phyloP scores from a whole-genome alignment of 2,888 invertebrate species.

The Conistra vaccinii region DNA sequence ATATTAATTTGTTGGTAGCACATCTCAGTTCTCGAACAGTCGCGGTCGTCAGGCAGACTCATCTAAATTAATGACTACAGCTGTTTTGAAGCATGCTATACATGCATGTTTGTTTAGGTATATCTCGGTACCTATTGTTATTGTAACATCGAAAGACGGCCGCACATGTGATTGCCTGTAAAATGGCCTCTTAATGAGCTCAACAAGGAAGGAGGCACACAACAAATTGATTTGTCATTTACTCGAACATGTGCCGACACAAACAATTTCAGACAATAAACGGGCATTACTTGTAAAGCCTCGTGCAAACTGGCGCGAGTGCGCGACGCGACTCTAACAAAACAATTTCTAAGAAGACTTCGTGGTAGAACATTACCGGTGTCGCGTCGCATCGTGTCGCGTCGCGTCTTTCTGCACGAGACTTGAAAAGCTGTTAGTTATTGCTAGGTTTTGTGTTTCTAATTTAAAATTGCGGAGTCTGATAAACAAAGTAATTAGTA shows the following conservation, averaged over 20 bases:
- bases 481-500: slow-evolving; percentile 13
- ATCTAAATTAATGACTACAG: slow-evolving; percentile 44
- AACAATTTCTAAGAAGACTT: no score
- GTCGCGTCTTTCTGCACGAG: no score
- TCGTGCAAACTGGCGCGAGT: no score
- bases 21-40: slow-evolving; percentile 22
- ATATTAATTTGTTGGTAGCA: slow-evolving; percentile 10
- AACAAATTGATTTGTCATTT: slow-evolving; percentile 75
- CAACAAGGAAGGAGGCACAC: slow-evolving; percentile 81
- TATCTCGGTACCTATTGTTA: slow-evolving; percentile 32
- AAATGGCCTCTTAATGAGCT: slow-evolving; percentile 81
- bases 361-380: no score
- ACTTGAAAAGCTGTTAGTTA: slow-evolving; percentile 33
- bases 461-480: slow-evolving; percentile 24
- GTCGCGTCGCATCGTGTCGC: no score
- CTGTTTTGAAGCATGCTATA: slow-evolving; percentile 25
- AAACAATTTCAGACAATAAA: slow-evolving; percentile 63
- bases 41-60: slow-evolving; percentile 27
- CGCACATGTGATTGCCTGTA: slow-evolving; percentile 68
- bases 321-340: no score
- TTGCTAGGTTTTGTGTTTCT: slow-evolving; percentile 42
- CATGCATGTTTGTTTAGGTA: slow-evolving; percentile 6
- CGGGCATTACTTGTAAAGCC: slow-evolving; percentile 11
- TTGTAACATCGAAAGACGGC: slow-evolving; percentile 58
- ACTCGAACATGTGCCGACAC: slow-evolving; percentile 74